Conservation (phyloP, 2,797 vertebrate species). For the Antrozous pallidus region DNA sequence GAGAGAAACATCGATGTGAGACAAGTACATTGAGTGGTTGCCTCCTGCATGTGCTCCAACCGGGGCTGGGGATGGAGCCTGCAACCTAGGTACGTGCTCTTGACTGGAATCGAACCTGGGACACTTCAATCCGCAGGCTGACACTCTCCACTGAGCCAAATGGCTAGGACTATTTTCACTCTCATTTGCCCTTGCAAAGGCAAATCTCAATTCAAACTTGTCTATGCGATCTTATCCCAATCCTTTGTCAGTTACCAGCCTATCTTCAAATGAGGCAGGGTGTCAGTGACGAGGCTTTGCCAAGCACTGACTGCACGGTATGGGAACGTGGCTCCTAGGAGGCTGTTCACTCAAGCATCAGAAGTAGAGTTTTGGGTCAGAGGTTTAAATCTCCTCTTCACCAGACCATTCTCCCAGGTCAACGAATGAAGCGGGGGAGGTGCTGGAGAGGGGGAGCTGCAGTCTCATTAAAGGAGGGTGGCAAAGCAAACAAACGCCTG, state of each 20-base stretch:
- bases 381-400: not conserved
- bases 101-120: no score
- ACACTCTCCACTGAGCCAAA: no score
- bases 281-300: not conserved
- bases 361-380: not conserved
- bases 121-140: no score
- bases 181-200: not conserved
- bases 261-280: not conserved
- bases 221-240: not conserved
- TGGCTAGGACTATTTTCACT: no score
- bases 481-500: not conserved
- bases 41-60: no score
- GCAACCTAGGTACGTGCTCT: no score
- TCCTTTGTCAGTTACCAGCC: not conserved
- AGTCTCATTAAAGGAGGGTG: not conserved
- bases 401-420: not conserved
- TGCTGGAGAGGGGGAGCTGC: not conserved
- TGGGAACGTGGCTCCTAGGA: not conserved
- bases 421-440: not conserved
- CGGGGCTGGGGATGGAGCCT: no score
- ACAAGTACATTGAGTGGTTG: no score
- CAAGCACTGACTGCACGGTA: not conserved
- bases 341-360: not conserved
- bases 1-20: no score
- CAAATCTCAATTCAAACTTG: not conserved